phyloP scores from a whole-genome alignment of 2,888 invertebrate genomes.

The Ptychoptera contaminata region DNA sequence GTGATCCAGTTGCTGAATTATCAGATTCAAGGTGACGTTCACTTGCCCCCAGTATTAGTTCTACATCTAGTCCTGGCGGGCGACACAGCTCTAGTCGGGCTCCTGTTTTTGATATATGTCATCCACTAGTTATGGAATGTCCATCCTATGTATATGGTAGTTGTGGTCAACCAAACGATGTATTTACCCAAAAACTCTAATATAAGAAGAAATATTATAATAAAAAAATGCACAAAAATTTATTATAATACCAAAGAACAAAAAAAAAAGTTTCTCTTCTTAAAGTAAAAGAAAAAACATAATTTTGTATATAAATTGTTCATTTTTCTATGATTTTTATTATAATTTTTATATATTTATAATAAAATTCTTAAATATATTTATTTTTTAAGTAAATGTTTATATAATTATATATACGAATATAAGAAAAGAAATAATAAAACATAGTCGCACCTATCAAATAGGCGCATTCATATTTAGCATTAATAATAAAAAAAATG shows the following conservation, averaged over 20 bases:
- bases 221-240: neutral
- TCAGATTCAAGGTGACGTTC: conserved; percentile 41
- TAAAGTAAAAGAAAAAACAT: too few species aligned
- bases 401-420: too few species aligned
- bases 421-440: too few species aligned
- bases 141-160: conserved; percentile 17
- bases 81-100: conserved; percentile 24
- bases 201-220: neutral
- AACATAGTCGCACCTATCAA: too few species aligned
- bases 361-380: too few species aligned
- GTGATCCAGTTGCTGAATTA: conserved; percentile 34
- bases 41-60: conserved; percentile 18
- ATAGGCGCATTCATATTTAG: too few species aligned
- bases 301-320: too few species aligned
- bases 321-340: too few species aligned
- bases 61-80: conserved; percentile 19
- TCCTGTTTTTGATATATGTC: conserved; percentile 30
- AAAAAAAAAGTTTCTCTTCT: too few species aligned
- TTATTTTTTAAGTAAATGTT: too few species aligned
- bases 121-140: conserved; percentile 31
- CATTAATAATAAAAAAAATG: too few species aligned
- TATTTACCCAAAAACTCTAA: conserved; percentile 1
- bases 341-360: too few species aligned
- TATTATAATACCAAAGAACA: neutral
- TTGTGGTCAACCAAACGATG: conserved; percentile 2